Percentiles rank a stretch among this genome's conserved stretches.
Conservation (phyloP, 2,797 vertebrate genomes). For the Austrolebias charrua region DNA sequence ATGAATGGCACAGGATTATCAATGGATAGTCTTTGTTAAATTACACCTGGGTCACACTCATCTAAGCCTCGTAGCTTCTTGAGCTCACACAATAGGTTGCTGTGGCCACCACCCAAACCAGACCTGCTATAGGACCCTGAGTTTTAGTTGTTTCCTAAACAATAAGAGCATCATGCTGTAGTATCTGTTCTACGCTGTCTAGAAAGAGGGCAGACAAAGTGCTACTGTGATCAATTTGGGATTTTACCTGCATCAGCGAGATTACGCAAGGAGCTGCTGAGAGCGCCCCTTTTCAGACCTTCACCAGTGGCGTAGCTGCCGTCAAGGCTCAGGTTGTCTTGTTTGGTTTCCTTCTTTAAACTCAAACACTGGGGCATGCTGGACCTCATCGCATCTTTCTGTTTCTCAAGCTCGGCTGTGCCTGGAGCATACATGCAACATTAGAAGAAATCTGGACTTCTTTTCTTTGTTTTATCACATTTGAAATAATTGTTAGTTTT, state of each 20-base stretch:
- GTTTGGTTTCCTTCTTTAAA: slow-evolving; percentile 91
- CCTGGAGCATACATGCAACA: not conserved
- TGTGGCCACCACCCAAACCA: slow-evolving; percentile 2
- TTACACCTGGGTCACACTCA: no score
- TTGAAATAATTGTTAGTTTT: slow-evolving; percentile 1
- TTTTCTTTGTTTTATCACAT: not conserved
- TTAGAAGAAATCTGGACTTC: not conserved
- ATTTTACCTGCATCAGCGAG: slow-evolving; percentile 94
- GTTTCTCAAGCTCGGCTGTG: slow-evolving; percentile 97
- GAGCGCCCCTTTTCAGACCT: slow-evolving; percentile 92
- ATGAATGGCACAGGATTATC: no score
- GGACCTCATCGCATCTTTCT: slow-evolving; percentile 92
- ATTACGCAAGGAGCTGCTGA: slow-evolving; percentile 94
- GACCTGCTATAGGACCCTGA: not conserved
- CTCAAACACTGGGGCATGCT: slow-evolving; percentile 91
- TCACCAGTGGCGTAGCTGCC: slow-evolving; percentile 92
- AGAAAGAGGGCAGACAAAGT: not conserved
- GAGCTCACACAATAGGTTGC: slow-evolving; percentile 6
- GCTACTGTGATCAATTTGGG: not conserved
- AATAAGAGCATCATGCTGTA: slow-evolving; percentile 36
- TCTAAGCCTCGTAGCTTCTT: slow-evolving; percentile 2
- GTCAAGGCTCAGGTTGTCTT: slow-evolving; percentile 89
- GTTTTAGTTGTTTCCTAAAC: slow-evolving; percentile 21
- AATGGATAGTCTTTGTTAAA: no score
- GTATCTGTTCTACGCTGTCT: slow-evolving; percentile 27